Conservation (phyloP, 2,113 vertebrate species). For the Paralichthys olivaceus region DNA sequence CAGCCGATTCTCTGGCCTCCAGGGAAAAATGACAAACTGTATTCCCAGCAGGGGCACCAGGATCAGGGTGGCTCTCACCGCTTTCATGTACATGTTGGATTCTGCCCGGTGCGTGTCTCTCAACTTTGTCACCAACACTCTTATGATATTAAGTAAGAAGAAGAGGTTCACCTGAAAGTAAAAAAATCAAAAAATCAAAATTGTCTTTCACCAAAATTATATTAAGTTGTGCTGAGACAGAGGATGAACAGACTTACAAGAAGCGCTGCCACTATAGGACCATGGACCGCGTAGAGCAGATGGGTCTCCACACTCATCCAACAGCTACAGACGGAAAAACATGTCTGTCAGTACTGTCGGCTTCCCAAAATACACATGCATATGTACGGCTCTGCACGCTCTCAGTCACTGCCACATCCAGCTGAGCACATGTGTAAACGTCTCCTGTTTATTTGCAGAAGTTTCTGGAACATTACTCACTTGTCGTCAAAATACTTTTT, state of each 20-base stretch:
- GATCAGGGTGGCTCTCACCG: constrained; percentile 94
- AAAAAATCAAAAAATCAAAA: too few relatives aligned
- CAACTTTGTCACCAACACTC: constrained; percentile 94
- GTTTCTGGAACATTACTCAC: constrained; percentile 84
- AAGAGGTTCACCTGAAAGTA: constrained; percentile 92
- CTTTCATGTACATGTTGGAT: constrained; percentile 98
- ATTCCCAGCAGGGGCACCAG: constrained; percentile 96
- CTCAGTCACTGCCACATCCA: constrained; percentile 32
- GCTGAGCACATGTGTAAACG: constrained; percentile 55
- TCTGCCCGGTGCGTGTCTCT: constrained; percentile 92
- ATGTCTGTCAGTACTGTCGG: constrained; percentile 47
- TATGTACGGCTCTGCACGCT: constrained; percentile 10
- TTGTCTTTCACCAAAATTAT: not conserved
- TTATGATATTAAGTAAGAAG: constrained; percentile 96
- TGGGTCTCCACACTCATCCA: constrained; percentile 98
- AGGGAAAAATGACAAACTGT: constrained; percentile 96
- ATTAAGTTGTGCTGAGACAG: not conserved
- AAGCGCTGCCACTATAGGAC: constrained; percentile 93
- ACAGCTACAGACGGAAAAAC: constrained; percentile 85
- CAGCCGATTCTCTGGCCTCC: constrained; percentile 93
- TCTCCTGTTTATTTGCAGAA: constrained; percentile 63
- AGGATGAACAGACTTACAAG: constrained; percentile 85
- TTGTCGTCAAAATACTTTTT: constrained; percentile 96
- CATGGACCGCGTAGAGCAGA: constrained; percentile 95
- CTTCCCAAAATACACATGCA: constrained; percentile 55